These are phyloP conservation scores for Catostylus mosaicus DNA, from an alignment of 30 jellyfish, hydroid and myxozoan species.

Conservation along the genomic window DNA sequence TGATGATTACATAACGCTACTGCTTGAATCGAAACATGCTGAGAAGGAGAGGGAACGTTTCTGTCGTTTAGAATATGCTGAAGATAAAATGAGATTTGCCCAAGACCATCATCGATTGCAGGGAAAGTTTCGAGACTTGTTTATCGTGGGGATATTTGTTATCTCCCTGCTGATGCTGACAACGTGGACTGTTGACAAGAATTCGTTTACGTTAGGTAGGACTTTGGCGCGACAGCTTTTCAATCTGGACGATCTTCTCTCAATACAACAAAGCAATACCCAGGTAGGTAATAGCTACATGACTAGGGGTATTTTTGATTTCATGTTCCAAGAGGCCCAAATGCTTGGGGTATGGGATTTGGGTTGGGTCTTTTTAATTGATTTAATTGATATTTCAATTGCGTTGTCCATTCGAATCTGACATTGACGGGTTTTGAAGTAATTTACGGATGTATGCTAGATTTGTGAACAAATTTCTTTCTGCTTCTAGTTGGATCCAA, in stretches of 20 bases:
- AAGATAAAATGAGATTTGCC: conserved; percentile 29
- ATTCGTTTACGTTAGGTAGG: conserved; percentile 28
- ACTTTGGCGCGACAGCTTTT: conserved; percentile 14
- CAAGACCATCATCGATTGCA: conserved; percentile 45
- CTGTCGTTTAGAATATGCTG: conserved; percentile 43
- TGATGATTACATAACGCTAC: background rate
- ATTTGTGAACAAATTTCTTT: too few species aligned
- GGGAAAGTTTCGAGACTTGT: conserved; percentile 48
- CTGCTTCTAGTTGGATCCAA: conserved; percentile 21
- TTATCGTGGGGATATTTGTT: conserved; percentile 26
- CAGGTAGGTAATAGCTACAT: too few species aligned
- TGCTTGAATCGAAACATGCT: conserved; percentile 52
- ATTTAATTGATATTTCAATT: too few species aligned
- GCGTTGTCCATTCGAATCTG: too few species aligned
- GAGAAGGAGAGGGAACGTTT: conserved; percentile 17
- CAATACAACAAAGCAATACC: conserved; percentile 14
- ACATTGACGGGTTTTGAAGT: too few species aligned
- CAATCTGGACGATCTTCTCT: conserved; percentile 10
- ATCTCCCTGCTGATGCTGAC: conserved; percentile 28
- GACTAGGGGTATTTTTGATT: too few species aligned
- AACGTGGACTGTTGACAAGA: conserved; percentile 48
- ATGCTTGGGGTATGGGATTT: too few species aligned
- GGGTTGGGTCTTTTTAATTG: too few species aligned
- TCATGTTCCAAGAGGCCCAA: too few species aligned
- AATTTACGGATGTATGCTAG: too few species aligned